phyloP scores from a whole-genome alignment of 2,113 vertebrate species.

The Desmodus rotundus region DNA sequence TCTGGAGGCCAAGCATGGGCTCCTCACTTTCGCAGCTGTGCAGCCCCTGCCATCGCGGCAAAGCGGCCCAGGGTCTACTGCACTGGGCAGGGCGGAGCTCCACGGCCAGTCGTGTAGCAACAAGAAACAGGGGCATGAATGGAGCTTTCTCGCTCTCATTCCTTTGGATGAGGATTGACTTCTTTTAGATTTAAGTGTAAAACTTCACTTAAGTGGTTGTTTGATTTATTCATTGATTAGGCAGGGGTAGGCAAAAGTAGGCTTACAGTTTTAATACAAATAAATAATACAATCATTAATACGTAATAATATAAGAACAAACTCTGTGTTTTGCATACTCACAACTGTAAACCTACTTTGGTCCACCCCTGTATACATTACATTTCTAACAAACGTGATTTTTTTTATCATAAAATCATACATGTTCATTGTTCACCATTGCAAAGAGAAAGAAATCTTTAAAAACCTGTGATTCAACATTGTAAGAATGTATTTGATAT shows the following conservation, averaged over 20 bases:
- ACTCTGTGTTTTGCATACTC: not conserved
- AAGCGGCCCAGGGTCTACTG: not conserved
- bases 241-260: not conserved
- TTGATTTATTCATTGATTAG: not conserved
- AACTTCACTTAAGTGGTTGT: not conserved
- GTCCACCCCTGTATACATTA: not conserved
- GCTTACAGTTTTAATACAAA: not conserved
- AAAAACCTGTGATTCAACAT: not conserved
- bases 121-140: not conserved
- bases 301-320: not conserved
- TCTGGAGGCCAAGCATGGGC: not conserved
- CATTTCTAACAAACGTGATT: not conserved
- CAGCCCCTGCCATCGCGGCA: not conserved
- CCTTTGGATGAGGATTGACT: not conserved
- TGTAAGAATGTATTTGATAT: not conserved
- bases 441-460: not conserved
- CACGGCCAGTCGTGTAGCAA: not conserved
- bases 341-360: not conserved
- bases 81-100: not conserved
- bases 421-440: not conserved
- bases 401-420: not conserved
- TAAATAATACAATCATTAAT: not conserved
- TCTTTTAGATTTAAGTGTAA: conserved; percentile 3
- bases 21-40: not conserved
- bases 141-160: not conserved